Conservation (phyloP, 2,113 vertebrate species). For the Neofelis nebulosa region DNA sequence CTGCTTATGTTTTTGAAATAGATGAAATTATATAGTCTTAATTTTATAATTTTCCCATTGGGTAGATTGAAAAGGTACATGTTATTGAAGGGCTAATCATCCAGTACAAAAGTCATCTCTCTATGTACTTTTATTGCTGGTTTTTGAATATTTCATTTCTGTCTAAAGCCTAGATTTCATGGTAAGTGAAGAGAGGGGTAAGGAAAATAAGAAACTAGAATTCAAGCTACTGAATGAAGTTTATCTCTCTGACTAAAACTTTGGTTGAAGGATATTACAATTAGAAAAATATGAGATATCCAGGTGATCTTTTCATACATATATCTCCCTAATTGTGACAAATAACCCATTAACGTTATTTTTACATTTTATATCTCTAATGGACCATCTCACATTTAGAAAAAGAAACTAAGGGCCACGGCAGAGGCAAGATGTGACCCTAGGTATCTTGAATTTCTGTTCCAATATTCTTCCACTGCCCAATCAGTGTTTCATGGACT, state of each 20-base stretch:
- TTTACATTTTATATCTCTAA: background rate
- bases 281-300: background rate
- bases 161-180: background rate
- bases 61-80: background rate
- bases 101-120: background rate
- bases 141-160: background rate
- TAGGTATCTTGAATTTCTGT: background rate
- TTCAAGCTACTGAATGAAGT: background rate
- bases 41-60: background rate
- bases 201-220: background rate
- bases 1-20: background rate
- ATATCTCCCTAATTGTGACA: background rate
- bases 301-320: background rate
- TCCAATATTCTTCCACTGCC: background rate
- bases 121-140: background rate
- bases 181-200: background rate
- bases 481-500: background rate
- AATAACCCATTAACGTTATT: background rate
- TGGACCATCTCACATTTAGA: background rate
- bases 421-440: background rate
- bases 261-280: background rate
- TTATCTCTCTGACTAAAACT: background rate
- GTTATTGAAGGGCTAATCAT: background rate
- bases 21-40: background rate
- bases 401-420: background rate